phyloP scores from a whole-genome alignment of 2,888 invertebrate genomes.

The Drosophila subquinaria region DNA sequence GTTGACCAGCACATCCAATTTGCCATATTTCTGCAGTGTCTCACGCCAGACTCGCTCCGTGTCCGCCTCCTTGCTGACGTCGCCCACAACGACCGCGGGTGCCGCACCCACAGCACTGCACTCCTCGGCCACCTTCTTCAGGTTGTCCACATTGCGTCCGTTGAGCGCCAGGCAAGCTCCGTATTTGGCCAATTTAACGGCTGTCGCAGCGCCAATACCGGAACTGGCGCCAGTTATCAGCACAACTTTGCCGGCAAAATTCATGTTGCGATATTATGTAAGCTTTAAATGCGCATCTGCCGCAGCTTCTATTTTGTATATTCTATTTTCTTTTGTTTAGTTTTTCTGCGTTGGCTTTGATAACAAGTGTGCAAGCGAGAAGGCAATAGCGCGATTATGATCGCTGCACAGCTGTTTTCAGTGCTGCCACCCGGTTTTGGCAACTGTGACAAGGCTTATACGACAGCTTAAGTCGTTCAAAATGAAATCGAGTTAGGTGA shows the following conservation, averaged over 20 bases:
- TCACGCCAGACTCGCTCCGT: conserved; percentile 90
- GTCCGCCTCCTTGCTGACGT: conserved; percentile 91
- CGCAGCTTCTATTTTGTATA: conserved; percentile 25
- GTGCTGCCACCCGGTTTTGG: conserved; percentile 17
- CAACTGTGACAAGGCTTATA: neutral
- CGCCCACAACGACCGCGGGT: conserved; percentile 87
- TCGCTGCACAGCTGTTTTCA: conserved; percentile 27
- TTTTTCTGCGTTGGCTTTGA: conserved; percentile 26
- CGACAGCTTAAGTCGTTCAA: neutral
- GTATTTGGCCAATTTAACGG: conserved; percentile 89
- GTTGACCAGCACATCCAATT: conserved; percentile 94
- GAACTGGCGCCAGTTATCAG: conserved; percentile 90
- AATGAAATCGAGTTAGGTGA: no score
- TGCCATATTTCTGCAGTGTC: conserved; percentile 91
- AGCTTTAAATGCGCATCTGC: conserved; percentile 37
- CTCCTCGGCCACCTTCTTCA: conserved; percentile 88
- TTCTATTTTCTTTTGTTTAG: conserved; percentile 23
- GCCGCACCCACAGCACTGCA: conserved; percentile 84
- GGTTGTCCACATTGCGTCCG: conserved; percentile 89
- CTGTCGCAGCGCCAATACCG: conserved; percentile 91
- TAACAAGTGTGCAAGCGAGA: conserved; percentile 38
- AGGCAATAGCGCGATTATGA: conserved; percentile 24
- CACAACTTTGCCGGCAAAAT: conserved; percentile 88
- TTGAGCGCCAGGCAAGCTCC: conserved; percentile 89
- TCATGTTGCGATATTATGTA: conserved; percentile 84